These are phyloP conservation scores for Eretmochelys imbricata DNA, from an alignment of 2,113 vertebrate genomes.

Conservation along the genomic window DNA sequence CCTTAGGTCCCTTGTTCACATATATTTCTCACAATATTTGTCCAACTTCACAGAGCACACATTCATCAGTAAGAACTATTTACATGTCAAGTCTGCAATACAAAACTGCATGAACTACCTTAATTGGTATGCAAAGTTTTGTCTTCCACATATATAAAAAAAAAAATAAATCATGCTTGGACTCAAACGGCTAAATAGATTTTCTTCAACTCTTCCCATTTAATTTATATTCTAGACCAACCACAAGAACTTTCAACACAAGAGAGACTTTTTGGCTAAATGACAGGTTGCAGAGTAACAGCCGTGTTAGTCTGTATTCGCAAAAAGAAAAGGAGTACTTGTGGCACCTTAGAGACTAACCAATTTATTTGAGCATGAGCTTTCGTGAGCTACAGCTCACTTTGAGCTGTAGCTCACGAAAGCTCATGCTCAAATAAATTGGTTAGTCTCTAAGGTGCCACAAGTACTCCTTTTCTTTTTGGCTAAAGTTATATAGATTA, in stretches of 20 bases:
- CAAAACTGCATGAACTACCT: not conserved
- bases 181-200: too few species aligned
- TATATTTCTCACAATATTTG: not conserved
- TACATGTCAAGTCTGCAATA: not conserved
- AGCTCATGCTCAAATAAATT: too few species aligned
- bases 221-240: not conserved
- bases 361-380: too few species aligned
- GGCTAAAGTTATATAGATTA: not conserved
- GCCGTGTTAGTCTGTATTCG: too few species aligned
- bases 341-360: too few species aligned
- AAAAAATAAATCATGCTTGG: too few species aligned
- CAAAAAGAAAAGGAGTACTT: too few species aligned
- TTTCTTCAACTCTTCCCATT: not conserved
- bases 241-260: not conserved
- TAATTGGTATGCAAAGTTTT: not conserved
- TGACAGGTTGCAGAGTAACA: too few species aligned
- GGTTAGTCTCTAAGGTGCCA: too few species aligned
- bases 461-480: not conserved
- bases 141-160: not conserved
- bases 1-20: not conserved
- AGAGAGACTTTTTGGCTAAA: not conserved
- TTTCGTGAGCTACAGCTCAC: too few species aligned
- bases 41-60: not conserved
- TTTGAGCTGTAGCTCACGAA: too few species aligned
- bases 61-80: not conserved